phyloP scores from a whole-genome alignment of 2,888 invertebrate genomes.

The Aphodius granarius region DNA sequence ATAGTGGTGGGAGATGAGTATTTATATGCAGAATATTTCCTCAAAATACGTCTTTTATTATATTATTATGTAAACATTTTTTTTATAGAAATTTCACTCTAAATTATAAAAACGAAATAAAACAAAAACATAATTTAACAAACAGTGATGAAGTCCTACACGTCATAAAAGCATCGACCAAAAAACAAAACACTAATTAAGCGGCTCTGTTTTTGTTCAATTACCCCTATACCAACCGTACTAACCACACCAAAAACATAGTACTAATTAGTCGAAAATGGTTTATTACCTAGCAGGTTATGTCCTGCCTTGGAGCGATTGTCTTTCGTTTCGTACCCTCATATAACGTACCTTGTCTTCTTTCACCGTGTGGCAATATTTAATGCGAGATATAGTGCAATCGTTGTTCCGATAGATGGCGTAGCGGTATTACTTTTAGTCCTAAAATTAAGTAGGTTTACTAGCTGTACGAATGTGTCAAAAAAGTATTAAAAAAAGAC shows the following conservation, averaged over 20 bases:
- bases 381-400: not conserved
- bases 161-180: not conserved
- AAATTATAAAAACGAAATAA: not conserved
- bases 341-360: not conserved
- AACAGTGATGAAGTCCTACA: not conserved
- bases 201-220: not conserved
- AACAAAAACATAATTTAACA: not conserved
- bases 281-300: not conserved
- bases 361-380: not conserved
- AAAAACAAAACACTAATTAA: constrained; percentile 3
- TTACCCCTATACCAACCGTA: not conserved
- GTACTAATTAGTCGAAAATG: not conserved
- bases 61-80: too few relatives aligned
- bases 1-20: too few relatives aligned
- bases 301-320: not conserved
- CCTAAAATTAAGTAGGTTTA: constrained; percentile 18
- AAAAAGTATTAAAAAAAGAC: constrained; percentile 55
- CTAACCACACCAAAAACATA: constrained; percentile 5
- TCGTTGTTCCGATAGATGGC: constrained; percentile 20
- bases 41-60: too few relatives aligned
- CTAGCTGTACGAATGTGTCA: constrained; percentile 52
- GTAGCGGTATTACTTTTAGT: constrained; percentile 14
- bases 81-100: not conserved
- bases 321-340: not conserved
- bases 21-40: too few relatives aligned